phyloP scores from a whole-genome alignment of 2,113 vertebrate species.

The Rana temporaria region DNA sequence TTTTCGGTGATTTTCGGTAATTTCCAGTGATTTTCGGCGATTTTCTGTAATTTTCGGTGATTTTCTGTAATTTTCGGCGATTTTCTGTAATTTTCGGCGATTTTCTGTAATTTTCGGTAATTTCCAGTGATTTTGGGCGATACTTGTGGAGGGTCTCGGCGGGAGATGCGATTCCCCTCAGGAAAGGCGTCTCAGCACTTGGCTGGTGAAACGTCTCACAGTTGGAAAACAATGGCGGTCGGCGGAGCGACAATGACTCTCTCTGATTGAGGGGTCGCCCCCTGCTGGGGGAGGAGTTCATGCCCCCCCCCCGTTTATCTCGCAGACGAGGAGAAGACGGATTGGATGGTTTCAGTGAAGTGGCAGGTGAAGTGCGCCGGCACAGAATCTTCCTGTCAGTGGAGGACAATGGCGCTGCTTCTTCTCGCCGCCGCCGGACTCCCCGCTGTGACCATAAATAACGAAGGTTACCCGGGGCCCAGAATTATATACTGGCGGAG shows the following conservation, averaged over 20 bases:
- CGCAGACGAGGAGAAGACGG: constrained; percentile 83
- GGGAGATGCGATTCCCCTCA: too few species aligned
- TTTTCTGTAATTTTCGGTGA: too few species aligned
- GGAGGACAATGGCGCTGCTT: constrained; percentile 68
- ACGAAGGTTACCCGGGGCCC: constrained; percentile 48
- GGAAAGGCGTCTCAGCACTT: constrained; percentile 46
- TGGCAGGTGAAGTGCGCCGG: constrained; percentile 81
- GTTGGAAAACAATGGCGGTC: not conserved
- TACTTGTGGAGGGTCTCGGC: too few species aligned
- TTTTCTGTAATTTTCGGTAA: too few species aligned
- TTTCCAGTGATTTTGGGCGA: too few species aligned
- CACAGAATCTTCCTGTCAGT: constrained; percentile 75
- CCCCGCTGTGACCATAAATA: constrained; percentile 61
- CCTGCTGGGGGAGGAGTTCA: constrained; percentile 88
- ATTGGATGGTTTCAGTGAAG: constrained; percentile 78
- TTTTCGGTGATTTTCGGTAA: too few species aligned
- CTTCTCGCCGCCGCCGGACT: constrained; percentile 59
- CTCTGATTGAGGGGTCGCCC: constrained; percentile 86
- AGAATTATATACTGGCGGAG: constrained; percentile 27
- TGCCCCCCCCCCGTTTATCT: constrained; percentile 90
- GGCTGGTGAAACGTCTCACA: constrained; percentile 47
- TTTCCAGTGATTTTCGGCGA: too few species aligned
- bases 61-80: too few species aligned
- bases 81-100: too few species aligned
- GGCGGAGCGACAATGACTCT: constrained; percentile 84